Evolutionary conservation across 2,888 invertebrate genomes (phyloP).

Genomic region (Aleiodes alternator): DNA sequence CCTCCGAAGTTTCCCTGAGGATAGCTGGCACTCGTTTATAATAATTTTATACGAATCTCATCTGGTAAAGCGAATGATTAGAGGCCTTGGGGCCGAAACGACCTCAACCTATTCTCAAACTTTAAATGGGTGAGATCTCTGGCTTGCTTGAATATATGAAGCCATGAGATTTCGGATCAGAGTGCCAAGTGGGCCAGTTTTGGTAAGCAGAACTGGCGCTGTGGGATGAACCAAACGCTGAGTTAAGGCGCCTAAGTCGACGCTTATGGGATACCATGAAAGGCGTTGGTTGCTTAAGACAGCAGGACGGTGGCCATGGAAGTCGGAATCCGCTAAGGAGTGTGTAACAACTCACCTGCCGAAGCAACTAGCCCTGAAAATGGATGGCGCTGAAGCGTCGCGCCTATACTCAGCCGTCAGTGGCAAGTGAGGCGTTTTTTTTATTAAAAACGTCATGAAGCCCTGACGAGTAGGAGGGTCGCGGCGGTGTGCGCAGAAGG

Average conservation of each 20-base stretch:
- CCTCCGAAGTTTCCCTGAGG: slow-evolving; percentile 87
- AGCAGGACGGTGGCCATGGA: too few relatives aligned
- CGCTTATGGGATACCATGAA: slow-evolving; percentile 78
- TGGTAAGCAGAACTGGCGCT: slow-evolving; percentile 68
- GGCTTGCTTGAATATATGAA: slow-evolving; percentile 79
- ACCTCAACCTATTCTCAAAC: slow-evolving; percentile 85
- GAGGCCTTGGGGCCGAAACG: slow-evolving; percentile 65
- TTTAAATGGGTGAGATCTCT: slow-evolving; percentile 84
- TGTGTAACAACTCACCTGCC: slow-evolving; percentile 71
- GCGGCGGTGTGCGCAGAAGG: too few relatives aligned
- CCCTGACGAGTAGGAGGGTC: too few relatives aligned
- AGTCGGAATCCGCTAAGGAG: too few relatives aligned
- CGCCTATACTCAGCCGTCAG: slow-evolving; percentile 70
- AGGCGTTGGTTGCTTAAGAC: slow-evolving; percentile 63
- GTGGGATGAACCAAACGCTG: slow-evolving; percentile 63
- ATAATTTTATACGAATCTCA: slow-evolving; percentile 59
- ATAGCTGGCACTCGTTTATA: slow-evolving; percentile 50
- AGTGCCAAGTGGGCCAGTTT: slow-evolving; percentile 77
- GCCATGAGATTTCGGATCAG: slow-evolving; percentile 77
- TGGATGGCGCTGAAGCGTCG: slow-evolving; percentile 80
- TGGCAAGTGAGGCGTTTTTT: too few relatives aligned
- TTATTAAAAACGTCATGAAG: too few relatives aligned
- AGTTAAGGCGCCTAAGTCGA: slow-evolving; percentile 73
- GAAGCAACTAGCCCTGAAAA: slow-evolving; percentile 81
- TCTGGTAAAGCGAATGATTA: slow-evolving; percentile 86